Conservation (phyloP, 2,797 vertebrate species). For the Thamnophis elegans region DNA sequence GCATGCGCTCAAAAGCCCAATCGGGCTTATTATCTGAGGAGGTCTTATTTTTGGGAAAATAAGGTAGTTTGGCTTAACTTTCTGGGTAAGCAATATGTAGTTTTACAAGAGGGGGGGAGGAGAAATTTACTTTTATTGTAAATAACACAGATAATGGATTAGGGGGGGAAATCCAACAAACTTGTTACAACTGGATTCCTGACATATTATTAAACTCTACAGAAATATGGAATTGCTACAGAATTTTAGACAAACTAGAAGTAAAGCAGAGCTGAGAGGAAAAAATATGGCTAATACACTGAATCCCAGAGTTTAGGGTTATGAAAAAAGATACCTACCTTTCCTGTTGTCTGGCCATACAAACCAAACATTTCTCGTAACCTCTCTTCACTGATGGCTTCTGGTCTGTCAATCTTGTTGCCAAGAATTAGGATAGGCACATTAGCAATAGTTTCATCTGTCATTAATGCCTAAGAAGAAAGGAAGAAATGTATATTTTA, state of each 20-base stretch:
- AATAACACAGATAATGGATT: background rate
- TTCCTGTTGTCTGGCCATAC: conserved; percentile 94
- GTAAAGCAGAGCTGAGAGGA: background rate
- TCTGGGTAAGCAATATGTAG: background rate
- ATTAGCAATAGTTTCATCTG: conserved; percentile 95
- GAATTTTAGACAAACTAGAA: background rate
- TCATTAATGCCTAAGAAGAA: conserved; percentile 87
- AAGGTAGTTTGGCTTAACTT: background rate
- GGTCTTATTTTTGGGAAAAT: no score
- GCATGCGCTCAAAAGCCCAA: no score
- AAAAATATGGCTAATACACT: background rate
- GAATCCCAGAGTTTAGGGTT: background rate
- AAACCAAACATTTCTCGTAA: conserved; percentile 89
- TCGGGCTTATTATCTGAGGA: no score
- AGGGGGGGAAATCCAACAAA: background rate
- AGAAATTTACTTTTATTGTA: background rate
- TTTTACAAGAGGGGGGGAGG: background rate
- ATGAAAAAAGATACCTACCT: conserved; percentile 71
- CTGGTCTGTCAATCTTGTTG: conserved; percentile 96
- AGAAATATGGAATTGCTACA: background rate
- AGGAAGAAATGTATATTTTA: conserved; percentile 29
- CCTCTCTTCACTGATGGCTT: conserved; percentile 94
- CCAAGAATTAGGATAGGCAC: conserved; percentile 97
- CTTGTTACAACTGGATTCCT: background rate
- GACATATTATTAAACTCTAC: background rate